phyloP scores from a whole-genome alignment of 2,113 vertebrate species.

The Gymnogyps californianus region DNA sequence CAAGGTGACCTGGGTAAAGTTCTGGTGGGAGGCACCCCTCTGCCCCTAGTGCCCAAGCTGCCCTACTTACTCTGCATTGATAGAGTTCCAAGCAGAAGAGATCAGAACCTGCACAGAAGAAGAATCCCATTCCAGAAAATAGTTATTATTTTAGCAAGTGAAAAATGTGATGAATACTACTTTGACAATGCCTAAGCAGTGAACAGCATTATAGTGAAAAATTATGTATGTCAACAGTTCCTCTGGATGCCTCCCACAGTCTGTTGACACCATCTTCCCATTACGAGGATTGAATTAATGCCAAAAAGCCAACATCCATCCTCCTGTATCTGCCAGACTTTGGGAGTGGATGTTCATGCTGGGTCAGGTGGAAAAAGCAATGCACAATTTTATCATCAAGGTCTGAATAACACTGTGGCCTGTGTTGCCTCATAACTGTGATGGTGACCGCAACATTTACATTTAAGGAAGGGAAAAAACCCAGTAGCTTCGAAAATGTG shows the following conservation, averaged over 20 bases:
- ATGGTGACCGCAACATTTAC: neutral
- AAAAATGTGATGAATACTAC: neutral
- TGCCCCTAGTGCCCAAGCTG: neutral
- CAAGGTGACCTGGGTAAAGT: neutral
- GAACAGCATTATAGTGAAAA: neutral
- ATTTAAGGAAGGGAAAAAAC: neutral
- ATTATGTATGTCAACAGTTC: neutral
- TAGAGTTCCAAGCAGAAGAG: neutral
- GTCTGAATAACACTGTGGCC: neutral
- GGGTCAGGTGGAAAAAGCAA: neutral
- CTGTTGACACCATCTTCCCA: neutral
- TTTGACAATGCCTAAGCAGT: neutral
- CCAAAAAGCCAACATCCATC: neutral
- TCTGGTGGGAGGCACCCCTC: neutral
- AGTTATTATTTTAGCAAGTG: neutral
- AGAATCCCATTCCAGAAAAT: neutral
- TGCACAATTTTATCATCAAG: neutral
- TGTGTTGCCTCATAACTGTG: neutral
- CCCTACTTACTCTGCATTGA: neutral
- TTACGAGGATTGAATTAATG: neutral
- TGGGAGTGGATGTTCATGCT: neutral
- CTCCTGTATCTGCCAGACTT: neutral
- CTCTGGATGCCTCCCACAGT: neutral
- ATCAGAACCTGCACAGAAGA: neutral
- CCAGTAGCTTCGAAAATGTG: neutral